Base-by-base conservation (phyloP, 1,140 invertebrate species). In the Bilobella aurantiaca region DNA sequence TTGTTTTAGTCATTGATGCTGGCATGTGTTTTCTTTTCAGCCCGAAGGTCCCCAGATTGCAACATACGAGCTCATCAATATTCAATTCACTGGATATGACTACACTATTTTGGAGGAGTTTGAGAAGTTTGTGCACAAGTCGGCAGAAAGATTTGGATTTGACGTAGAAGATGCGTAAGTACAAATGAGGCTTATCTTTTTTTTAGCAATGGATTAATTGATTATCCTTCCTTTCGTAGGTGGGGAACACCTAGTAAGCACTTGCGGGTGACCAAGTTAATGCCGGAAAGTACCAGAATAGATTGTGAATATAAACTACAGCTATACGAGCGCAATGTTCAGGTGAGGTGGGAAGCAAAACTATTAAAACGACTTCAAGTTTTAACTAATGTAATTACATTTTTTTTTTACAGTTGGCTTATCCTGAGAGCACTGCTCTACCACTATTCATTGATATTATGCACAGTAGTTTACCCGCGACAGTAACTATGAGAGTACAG, bases 11-110 rank as follows among this genome's bases (percentile, higher is more conserved):
- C 8, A 42, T 42, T 12, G n/a, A 42, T 53, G 23, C 14, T 53
- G 21, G 3, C 14, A 5, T 53, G 12, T 53, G 8, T 16, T 23
- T 23, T 14, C 5, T 53, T 57, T 8, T 2, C 49, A 64, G 63
- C 23, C 21, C 5, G 29, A 56, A 30, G 57, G 56, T 2, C 58
- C 75, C 21, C 70, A 75, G 69, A 69, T 78, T 53, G 88, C 89
- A 27, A 75, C 86, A n/a, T 87, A 88, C 79, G 82, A 86, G 42
- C 77, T 78, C 25, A 73, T 94, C 21, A 89, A 90, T 77, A 79
- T 95, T 34, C 85, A 88, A 79, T 77, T 94, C 28, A 88, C 82
- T 73, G 85, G 90, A 2, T 91, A 92, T 74, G 86, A 91, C 75
- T 95, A 83, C 78, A 82, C 87, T 14, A 73, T 89, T 12, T 75